Evolutionary conservation across 2,113 vertebrate species (phyloP), one percentile per base, ranked within the genome.

Genomic region (Tretioscincus oriximinensis): DNA sequence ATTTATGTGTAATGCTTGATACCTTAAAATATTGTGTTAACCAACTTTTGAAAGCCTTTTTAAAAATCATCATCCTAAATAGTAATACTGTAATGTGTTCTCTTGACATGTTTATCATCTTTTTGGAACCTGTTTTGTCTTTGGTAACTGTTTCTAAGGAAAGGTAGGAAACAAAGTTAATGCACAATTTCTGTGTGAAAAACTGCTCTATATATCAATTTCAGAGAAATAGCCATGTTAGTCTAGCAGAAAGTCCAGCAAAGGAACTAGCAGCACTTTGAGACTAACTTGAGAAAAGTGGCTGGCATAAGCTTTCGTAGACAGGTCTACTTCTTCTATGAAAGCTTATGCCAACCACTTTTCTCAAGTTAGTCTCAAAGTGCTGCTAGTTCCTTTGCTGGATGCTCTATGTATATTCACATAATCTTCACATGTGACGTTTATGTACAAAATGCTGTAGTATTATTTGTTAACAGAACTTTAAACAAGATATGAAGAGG

Each of bases 51-150:
- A 84, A 85, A 87, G 84, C 83, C 84, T 80, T 84, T 81, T 79
- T 86, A 84, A 88, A 63, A 76, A 80, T 86, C 80, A 88, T 91
- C 81, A 78, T 85, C 64, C 67, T 87, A 75, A 90, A 84, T 84
- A 84, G 74, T 66, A 82, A 79, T 84, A 80, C 73, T 82, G 72
- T 73, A 85, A 60, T 84, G 84, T 88, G 84, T 85, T 87, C 66
- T 68, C 78, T 79, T 89, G 85, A 8, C 84, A 89, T 88, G 78
- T 89, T 87, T 88, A 47, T 61, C n/a, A 61, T 21, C 47, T 28
- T 80, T 86, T 90, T 11, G 9, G 87, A 12, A 83, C 83, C 73
- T 87, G 21, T 87, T 51, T 51, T 51, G 14, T 58, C 83, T 88
- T 77, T 73, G 69, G 75, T 72, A 69, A 90, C 81, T 75, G 83